Conservation (phyloP, 2,797 vertebrate genomes). For the Megalops cyprinoides region DNA sequence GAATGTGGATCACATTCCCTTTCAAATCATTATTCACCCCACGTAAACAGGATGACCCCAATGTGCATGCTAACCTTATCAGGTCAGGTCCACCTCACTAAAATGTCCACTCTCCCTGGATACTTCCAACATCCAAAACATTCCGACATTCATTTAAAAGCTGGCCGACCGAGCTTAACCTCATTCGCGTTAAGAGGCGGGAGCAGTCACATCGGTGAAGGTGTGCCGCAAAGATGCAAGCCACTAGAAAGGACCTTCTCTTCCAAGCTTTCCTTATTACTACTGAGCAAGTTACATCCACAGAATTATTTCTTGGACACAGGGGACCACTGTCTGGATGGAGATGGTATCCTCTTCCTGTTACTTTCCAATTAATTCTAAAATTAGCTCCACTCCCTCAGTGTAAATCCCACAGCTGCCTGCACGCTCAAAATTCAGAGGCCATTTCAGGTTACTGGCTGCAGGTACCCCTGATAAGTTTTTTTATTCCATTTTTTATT, state of each 20-base stretch:
- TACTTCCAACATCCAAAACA: not conserved
- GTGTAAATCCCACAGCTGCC: not conserved
- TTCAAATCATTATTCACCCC: no score
- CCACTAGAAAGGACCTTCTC: not conserved
- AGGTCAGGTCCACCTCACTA: not conserved
- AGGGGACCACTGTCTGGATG: not conserved
- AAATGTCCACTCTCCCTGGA: not conserved
- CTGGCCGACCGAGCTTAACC: not conserved
- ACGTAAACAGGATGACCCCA: slow-evolving; percentile 13
- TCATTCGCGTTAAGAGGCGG: not conserved
- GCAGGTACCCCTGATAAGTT: not conserved
- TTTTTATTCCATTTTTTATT: no score
- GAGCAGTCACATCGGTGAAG: no score
- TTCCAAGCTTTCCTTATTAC: not conserved
- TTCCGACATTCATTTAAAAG: not conserved
- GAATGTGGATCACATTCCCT: no score
- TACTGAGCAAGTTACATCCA: not conserved
- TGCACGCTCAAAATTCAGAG: not conserved
- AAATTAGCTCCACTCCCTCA: not conserved
- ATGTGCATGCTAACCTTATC: not conserved
- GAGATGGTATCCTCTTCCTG: not conserved
- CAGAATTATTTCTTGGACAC: not conserved
- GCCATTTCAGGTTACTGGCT: not conserved
- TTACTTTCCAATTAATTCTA: not conserved
- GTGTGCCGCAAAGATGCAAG: not conserved